Evolutionary conservation across 2,888 invertebrate species (phyloP).

Genomic region (Leptopterna dolabrata): DNA sequence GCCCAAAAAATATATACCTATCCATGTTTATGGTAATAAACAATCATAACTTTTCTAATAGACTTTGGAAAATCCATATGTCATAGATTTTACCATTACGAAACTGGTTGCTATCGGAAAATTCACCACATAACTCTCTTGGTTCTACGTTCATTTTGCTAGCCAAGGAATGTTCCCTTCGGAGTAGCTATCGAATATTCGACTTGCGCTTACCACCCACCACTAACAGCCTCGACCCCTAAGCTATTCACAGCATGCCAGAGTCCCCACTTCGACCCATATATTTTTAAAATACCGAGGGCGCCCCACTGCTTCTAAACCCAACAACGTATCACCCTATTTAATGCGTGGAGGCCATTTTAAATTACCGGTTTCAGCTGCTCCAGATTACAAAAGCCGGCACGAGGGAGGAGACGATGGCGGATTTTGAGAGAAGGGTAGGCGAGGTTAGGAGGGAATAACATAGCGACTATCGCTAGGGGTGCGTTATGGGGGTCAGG

Average conservation of each 20-base stretch:
- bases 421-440: neutral
- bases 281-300: constrained; percentile 27
- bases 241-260: neutral
- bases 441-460: neutral
- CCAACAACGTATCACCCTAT: neutral
- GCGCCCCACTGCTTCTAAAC: neutral
- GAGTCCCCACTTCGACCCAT: constrained; percentile 6
- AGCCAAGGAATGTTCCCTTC: no score
- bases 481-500: constrained; percentile 1
- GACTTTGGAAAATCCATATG: no score
- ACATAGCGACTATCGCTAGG: neutral
- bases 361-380: constrained; percentile 53
- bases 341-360: constrained; percentile 48
- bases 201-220: neutral
- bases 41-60: no score
- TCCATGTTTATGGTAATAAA: no score
- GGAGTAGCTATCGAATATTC: neutral
- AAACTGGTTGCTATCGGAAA: no score
- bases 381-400: constrained; percentile 45
- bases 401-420: constrained; percentile 29
- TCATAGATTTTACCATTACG: no score
- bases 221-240: neutral
- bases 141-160: no score
- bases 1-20: no score
- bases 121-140: no score